These are phyloP conservation scores for Clinocottus analis DNA, from an alignment of 2,113 vertebrate genomes.

Conservation along the genomic window DNA sequence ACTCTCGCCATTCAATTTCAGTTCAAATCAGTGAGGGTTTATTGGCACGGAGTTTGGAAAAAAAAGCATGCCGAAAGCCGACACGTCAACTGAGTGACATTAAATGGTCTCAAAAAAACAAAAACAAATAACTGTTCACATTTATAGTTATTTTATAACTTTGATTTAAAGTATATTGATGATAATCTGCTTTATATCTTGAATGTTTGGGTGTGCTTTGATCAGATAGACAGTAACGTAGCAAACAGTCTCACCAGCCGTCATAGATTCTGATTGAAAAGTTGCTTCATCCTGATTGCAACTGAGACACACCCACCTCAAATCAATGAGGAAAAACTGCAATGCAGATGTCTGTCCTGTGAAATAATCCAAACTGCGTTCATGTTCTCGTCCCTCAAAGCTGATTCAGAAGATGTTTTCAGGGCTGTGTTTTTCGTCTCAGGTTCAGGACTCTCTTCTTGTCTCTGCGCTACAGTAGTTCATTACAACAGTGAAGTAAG, in stretches of 20 bases:
- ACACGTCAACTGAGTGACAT: background rate
- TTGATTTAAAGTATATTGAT: background rate
- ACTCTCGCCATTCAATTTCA: background rate
- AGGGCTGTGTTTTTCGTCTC: background rate
- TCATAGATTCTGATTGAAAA: background rate
- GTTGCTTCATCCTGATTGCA: background rate
- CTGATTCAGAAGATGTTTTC: background rate
- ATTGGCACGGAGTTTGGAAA: background rate
- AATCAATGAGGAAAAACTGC: background rate
- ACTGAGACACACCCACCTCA: background rate
- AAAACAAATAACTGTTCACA: too few species aligned
- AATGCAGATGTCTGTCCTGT: background rate
- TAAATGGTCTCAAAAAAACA: background rate
- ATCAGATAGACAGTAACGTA: too few species aligned
- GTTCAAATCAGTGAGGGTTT: background rate
- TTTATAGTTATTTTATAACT: too few species aligned
- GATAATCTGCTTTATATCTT: background rate
- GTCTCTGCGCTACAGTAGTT: background rate
- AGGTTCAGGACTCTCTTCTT: background rate
- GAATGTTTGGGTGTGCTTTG: background rate
- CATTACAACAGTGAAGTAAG: background rate
- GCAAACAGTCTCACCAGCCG: too few species aligned
- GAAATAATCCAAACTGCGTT: background rate
- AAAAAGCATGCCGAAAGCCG: background rate
- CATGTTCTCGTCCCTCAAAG: background rate